phyloP scores from a whole-genome alignment of 2,797 vertebrate genomes.

The Myotis daubentonii region DNA sequence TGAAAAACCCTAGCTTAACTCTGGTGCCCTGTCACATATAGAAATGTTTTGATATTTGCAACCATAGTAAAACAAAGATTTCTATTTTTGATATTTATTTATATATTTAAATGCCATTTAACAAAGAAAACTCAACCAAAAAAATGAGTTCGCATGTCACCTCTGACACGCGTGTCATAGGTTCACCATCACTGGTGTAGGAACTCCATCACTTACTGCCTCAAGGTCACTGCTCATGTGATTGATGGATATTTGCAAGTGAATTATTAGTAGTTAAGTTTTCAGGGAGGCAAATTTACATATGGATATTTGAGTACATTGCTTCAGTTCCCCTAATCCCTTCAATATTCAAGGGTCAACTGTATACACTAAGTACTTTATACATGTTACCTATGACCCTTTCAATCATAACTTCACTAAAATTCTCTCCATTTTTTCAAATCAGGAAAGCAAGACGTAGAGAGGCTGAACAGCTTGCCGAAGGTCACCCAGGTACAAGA shows the following conservation, averaged over 20 bases:
- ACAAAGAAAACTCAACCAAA: too few species aligned
- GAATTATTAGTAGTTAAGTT: neutral
- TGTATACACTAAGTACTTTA: neutral
- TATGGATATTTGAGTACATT: neutral
- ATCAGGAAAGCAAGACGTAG: neutral
- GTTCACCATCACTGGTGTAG: neutral
- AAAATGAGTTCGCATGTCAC: too few species aligned
- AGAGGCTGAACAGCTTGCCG: neutral
- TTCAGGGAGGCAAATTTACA: neutral
- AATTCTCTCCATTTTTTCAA: constrained; percentile 33
- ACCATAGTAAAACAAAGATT: too few species aligned
- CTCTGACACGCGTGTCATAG: too few species aligned
- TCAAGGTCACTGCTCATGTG: neutral
- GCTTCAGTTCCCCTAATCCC: neutral
- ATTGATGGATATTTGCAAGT: neutral
- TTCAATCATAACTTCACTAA: neutral
- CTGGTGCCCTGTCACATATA: too few species aligned
- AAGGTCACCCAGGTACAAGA: neutral
- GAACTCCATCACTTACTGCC: too few species aligned
- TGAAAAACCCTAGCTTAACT: too few species aligned
- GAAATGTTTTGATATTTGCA: too few species aligned
- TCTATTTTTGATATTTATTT: too few species aligned
- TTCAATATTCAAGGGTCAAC: neutral
- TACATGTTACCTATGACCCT: neutral
- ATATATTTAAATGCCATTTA: too few species aligned